Evolutionary conservation across 2,888 invertebrate genomes (phyloP), one percentile per base, ranked within the genome.

Genomic region (Eupithecia insigniata): DNA sequence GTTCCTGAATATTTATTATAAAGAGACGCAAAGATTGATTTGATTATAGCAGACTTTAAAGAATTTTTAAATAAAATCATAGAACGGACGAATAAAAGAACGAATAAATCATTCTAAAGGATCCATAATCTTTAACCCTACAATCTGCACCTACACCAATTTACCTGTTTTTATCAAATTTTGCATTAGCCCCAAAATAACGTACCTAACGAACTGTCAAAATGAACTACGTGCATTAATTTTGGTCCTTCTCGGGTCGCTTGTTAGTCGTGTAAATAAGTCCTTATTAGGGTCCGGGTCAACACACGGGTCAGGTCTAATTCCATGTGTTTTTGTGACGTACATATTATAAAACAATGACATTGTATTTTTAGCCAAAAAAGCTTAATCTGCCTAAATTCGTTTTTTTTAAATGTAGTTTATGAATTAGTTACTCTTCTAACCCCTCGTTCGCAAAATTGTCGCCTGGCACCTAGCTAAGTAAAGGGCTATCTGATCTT

Each of bases 231-330:
- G 62, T 43, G 30, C 73, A 72, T 77, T 73, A 73, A 72, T 75
- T 72, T 64, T 64, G 62, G 71, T 72, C 73, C 66, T 58, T 43
- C 12, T 36, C 36, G 7, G 39, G 69, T 62, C 66, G 76, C 76
- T 77, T 76, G 78, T 78, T 76, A 78, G 72, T 39, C 67, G 75
- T 67, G 76, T 69, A 77, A 78, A 78, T 74, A 78, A 62, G 66
- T 32, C 73, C 73, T 74, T 76, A 78, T 78, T 78, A 75, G 70
- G 39, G 55, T 34, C 58, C 36, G 66, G 71, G 70, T 70, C 73
- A 72, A 75, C 72, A 62, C 51, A 55, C 30, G 70, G 72, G 67
- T 73, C 65, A 61, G n/a, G 22, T 67, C 28, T 69, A 62, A 70
- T 66, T 65, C 67, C 7, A 64, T 70, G 28, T 30, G 32, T 78